Evolutionary conservation across 2,113 vertebrate species (phyloP), one percentile per base, ranked within the genome.

Genomic region (Phasianus colchicus): DNA sequence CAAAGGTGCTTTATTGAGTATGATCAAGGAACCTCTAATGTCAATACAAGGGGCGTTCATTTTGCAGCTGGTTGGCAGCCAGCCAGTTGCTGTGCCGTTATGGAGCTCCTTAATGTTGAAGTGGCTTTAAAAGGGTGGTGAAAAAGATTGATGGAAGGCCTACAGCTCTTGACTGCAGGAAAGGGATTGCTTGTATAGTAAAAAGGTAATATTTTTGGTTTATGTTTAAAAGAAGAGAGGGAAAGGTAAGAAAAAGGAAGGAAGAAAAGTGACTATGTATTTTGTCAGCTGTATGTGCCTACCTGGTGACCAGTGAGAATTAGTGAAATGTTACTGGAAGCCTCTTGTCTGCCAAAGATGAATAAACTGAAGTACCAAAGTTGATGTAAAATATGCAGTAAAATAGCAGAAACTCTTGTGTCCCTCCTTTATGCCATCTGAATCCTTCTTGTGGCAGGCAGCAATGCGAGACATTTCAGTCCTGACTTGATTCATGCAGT

Each of bases 31-130:
- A 88, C 69, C 18, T 76, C 87, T 80, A 88, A 88, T 86, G 90
- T 86, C 92, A 90, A 81, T 93, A 93, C 47, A 82, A 94, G 86
- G 64, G 58, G 70, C 0, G 10, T 86, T 89, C 66, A 2, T 93
- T 96, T 88, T 88, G 87, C 90, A 96, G 92, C 82, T 95, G 91
- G 66, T 67, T 96, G 96, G 93, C 92, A 93, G 90, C 50, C 66
- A 86, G 79, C 90, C 94, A 93, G 73, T 45, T 86, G 65, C 89
- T 14, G 19, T 18, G 47, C 61, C 73, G 70, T 87, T 95, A 65
- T 63, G 85, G 65, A 78, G 40, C 54, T 89, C 86, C 92, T 90
- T 80, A 38, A 75, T 20, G 69, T n/a, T 69, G 76, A 91, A 93
- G 75, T 88, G 90, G 24, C 76, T 90, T 88, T 95, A 61, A 84